Conservation (phyloP, 2,797 vertebrate species). For the Sebastes ruberrimus region DNA sequence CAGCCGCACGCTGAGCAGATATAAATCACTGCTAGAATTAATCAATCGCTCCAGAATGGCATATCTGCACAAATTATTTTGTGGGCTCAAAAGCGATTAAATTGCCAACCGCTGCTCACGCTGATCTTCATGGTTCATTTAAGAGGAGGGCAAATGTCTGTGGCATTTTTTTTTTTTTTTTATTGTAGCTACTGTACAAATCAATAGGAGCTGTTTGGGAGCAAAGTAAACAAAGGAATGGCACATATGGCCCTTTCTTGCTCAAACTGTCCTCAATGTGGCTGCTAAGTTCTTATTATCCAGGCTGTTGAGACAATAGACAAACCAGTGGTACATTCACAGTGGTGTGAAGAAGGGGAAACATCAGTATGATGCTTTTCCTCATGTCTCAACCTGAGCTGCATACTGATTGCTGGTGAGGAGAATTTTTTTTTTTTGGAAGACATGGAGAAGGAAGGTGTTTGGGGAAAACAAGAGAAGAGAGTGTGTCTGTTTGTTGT, state of each 20-base stretch:
- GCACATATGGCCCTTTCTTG: slow-evolving; percentile 67
- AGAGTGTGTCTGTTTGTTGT: slow-evolving; percentile 60
- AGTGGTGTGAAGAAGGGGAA: slow-evolving; percentile 34
- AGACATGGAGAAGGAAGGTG: slow-evolving; percentile 56
- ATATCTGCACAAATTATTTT: slow-evolving; percentile 75
- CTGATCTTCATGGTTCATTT: slow-evolving; percentile 76
- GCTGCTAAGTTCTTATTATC: slow-evolving; percentile 43
- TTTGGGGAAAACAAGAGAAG: slow-evolving; percentile 67
- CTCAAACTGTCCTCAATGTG: slow-evolving; percentile 56
- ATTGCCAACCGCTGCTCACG: slow-evolving; percentile 55
- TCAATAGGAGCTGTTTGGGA: slow-evolving; percentile 72
- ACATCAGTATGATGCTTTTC: slow-evolving; percentile 61
- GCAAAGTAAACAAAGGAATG: slow-evolving; percentile 75
- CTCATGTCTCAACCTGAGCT: slow-evolving; percentile 65
- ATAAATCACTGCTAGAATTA: slow-evolving; percentile 68
- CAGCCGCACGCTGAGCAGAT: slow-evolving; percentile 42
- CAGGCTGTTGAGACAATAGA: slow-evolving; percentile 56
- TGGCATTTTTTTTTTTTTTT: slow-evolving; percentile 35
- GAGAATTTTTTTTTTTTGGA: slow-evolving; percentile 51
- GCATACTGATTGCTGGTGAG: slow-evolving; percentile 71
- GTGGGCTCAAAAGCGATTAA: slow-evolving; percentile 71
- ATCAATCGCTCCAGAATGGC: slow-evolving; percentile 69
- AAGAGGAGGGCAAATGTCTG: slow-evolving; percentile 75
- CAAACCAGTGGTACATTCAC: slow-evolving; percentile 10
- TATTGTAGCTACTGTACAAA: slow-evolving; percentile 73